A percentile compares a stretch with the other conserved stretches of the same genome.
Evolutionary conservation across 2,797 vertebrate species (phyloP).

Genomic region (Falco naumanni): DNA sequence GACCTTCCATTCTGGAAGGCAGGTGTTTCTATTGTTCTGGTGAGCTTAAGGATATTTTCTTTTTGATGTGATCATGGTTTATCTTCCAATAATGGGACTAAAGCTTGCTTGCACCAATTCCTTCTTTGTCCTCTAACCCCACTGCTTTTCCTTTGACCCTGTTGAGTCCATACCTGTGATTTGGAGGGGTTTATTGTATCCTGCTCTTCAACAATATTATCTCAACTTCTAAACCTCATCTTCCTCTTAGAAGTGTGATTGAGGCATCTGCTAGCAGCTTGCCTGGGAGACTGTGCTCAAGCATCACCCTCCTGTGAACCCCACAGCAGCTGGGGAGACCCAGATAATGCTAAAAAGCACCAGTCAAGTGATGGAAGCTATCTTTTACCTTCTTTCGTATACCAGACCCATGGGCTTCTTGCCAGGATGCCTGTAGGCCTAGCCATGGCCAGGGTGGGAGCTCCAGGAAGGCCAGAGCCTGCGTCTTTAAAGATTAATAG

Average conservation of each 20-base stretch:
- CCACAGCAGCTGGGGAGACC: not conserved
- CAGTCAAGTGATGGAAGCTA: not conserved
- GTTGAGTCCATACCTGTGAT: not conserved
- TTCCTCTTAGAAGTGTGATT: not conserved
- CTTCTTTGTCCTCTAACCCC: not conserved
- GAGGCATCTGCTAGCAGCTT: not conserved
- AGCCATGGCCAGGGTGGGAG: not conserved
- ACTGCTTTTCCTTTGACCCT: not conserved
- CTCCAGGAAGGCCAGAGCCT: constrained; percentile 13
- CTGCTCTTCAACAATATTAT: not conserved
- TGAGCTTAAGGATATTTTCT: not conserved
- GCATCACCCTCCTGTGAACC: not conserved
- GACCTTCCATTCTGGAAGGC: not conserved
- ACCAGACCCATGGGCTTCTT: not conserved
- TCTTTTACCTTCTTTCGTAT: not conserved
- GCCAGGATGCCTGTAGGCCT: not conserved
- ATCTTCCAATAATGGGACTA: not conserved
- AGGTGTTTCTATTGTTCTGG: not conserved
- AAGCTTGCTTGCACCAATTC: not conserved
- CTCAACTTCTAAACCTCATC: not conserved
- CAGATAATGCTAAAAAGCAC: not conserved
- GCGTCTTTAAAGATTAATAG: constrained; percentile 74
- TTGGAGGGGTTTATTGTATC: not conserved
- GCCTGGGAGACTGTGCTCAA: not conserved
- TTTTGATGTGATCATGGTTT: not conserved